Percentiles rank a stretch among this genome's conserved stretches.
Evolutionary conservation across 2,888 invertebrate genomes (phyloP).

Genomic region (Odontocolon sp.): DNA sequence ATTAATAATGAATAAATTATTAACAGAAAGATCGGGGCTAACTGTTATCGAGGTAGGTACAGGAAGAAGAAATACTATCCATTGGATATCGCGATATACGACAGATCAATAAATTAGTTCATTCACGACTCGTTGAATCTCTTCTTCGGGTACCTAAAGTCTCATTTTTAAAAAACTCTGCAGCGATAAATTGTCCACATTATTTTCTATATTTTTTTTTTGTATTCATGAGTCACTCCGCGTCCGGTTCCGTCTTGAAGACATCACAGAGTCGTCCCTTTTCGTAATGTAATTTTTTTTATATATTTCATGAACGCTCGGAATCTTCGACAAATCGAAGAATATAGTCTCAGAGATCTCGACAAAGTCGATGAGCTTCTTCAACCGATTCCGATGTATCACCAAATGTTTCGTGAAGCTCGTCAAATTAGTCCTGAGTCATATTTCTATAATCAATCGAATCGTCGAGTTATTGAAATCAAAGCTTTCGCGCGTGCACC

Average conservation of each 20-base stretch:
- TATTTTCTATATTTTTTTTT: not conserved
- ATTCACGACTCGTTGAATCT: not conserved
- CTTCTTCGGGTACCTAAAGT: slow-evolving; percentile 26
- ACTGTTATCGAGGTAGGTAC: slow-evolving; percentile 14
- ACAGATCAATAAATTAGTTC: not conserved
- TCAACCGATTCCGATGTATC: too few species aligned
- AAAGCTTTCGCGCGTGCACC: slow-evolving; percentile 89
- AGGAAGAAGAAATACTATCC: slow-evolving; percentile 18
- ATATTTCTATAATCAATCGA: slow-evolving; percentile 22
- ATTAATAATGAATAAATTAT: slow-evolving; percentile 56
- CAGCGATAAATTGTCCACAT: not conserved
- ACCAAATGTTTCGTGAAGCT: slow-evolving; percentile 14
- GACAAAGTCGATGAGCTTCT: slow-evolving; percentile 50
- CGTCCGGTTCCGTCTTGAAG: slow-evolving; percentile 17
- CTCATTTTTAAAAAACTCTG: not conserved
- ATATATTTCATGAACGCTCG: not conserved
- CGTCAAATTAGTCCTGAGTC: slow-evolving; percentile 35
- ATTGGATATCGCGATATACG: not conserved
- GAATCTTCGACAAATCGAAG: slow-evolving; percentile 24
- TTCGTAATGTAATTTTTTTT: not conserved
- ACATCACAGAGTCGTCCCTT: not conserved
- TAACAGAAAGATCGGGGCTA: not conserved
- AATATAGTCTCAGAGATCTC: slow-evolving; percentile 5
- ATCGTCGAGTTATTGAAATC: too few species aligned
- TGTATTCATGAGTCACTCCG: slow-evolving; percentile 5